Evolutionary conservation across 1,140 invertebrate species (phyloP), one percentile per base, ranked within the genome.

Genomic region (Microvelia longipes): DNA sequence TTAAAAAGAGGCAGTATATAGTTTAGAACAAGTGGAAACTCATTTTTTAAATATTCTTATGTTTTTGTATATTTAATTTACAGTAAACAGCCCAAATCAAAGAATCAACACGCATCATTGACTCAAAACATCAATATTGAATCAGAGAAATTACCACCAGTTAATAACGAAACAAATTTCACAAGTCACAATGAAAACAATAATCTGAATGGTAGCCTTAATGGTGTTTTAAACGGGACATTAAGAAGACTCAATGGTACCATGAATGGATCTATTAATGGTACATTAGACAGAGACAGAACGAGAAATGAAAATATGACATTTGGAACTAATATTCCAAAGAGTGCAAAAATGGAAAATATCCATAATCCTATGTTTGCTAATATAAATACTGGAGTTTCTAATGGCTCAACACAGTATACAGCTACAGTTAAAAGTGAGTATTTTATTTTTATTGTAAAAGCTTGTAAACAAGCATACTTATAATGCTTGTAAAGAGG

Each of bases 351-450:
- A 29, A 71, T 68, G 25, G 75, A 70, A 24, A 77, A 77, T 69
- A 68, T 77, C 27, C 75, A 77, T 62, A 77, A 77, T 70, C 77
- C 77, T 13, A 70, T 77, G 50, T 77, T 77, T 68, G 72, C 73
- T 1, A 74, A 74, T 69, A 71, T 72, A 29, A 69, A 70, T 0
- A 29, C 72, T 11, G 66, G 71, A 11, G 2, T 69, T 15, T 71
- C 73, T 1, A 66, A 66, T 24, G 64, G 62, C 65, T 66, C 66
- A 62, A 63, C 75, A 30, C 71, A 73, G 35, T 83, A 82, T 62
- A 81, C 78, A 50, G 78, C 82, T 27, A 82, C 81, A 0, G 80
- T 82, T 15, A 83, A 82, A 80, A 83, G 82, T 84, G 76, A 75
- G 28, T 24, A n/a, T 69, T n/a, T 28, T 28, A 68, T 26, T 68